These are phyloP conservation scores for Conistra vaccinii DNA, from an alignment of 2,888 invertebrate species.

Conservation along the genomic window DNA sequence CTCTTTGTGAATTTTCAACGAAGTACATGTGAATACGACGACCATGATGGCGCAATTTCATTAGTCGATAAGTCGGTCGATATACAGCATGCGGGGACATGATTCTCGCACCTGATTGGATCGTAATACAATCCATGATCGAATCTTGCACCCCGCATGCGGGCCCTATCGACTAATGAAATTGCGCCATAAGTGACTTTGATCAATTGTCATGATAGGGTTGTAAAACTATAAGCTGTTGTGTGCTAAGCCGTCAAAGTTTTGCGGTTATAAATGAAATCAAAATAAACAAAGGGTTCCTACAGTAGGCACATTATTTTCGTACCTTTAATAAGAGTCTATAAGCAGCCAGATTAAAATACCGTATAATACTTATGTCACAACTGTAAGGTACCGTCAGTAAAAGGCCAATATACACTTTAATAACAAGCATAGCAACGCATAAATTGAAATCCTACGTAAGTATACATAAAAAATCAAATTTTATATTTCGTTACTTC, in stretches of 20 bases:
- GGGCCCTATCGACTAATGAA: no score
- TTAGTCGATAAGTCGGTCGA: no score
- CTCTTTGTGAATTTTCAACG: constrained; percentile 47
- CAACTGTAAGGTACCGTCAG: constrained; percentile 15
- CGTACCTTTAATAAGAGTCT: neutral
- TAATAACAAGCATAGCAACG: constrained; percentile 31
- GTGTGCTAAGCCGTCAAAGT: neutral
- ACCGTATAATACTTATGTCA: constrained; percentile 1
- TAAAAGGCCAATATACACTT: constrained; percentile 20
- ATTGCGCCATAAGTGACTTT: no score
- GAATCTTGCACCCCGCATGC: no score
- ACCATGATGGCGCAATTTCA: no score
- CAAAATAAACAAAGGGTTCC: neutral
- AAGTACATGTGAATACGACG: constrained; percentile 24
- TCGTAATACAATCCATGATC: no score
- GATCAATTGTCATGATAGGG: constrained; percentile 21
- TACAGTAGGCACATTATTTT: neutral
- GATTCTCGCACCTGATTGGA: no score
- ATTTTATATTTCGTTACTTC: constrained; percentile 64
- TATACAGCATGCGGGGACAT: no score
- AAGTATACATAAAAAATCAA: constrained; percentile 51
- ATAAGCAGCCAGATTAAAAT: neutral
- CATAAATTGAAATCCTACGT: constrained; percentile 49
- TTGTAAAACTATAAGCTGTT: neutral
- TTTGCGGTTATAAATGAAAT: neutral